Evolutionary conservation across 2,888 invertebrate genomes (phyloP).

Genomic region (Plemyria rubiginata): DNA sequence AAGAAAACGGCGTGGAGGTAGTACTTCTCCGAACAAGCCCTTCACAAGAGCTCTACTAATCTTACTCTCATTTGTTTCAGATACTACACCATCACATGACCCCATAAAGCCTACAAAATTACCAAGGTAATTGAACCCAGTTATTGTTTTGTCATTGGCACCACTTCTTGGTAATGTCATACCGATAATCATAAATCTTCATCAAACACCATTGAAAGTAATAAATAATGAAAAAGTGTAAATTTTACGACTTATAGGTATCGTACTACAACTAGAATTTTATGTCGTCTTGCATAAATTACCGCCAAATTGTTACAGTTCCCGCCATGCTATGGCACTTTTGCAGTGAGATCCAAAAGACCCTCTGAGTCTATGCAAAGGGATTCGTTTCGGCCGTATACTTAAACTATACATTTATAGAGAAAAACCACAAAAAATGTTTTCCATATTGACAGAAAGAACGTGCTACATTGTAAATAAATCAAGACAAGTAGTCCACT

Average conservation of each 20-base stretch:
- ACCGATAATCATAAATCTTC: conserved; percentile 59
- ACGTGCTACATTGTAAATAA: too few relatives aligned
- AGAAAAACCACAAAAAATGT: too few relatives aligned
- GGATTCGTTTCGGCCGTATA: too few relatives aligned
- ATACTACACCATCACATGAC: conserved; percentile 63
- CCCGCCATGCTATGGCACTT: conserved; percentile 1
- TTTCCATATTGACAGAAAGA: too few relatives aligned
- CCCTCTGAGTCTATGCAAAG: too few relatives aligned
- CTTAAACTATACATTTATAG: too few relatives aligned
- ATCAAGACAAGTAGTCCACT: too few relatives aligned
- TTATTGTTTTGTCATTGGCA: conserved; percentile 51
- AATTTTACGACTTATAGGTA: conserved; percentile 5
- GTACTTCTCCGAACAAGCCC: too few relatives aligned
- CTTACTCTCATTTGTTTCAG: conserved; percentile 64
- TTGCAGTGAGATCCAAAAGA: too few relatives aligned
- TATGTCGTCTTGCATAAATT: conserved; percentile 10
- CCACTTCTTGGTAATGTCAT: conserved; percentile 45
- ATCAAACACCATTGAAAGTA: conserved; percentile 52
- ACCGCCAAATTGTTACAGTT: conserved; percentile 7
- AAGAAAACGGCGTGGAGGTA: too few relatives aligned
- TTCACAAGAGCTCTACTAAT: conserved; percentile 26
- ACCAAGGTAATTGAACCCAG: conserved; percentile 61
- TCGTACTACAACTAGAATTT: conserved; percentile 9
- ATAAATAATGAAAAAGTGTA: conserved; percentile 39
- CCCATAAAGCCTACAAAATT: conserved; percentile 69